These are phyloP conservation scores for Bimastos eiseni DNA, from an alignment of 2,888 invertebrate species.

Conservation along the genomic window DNA sequence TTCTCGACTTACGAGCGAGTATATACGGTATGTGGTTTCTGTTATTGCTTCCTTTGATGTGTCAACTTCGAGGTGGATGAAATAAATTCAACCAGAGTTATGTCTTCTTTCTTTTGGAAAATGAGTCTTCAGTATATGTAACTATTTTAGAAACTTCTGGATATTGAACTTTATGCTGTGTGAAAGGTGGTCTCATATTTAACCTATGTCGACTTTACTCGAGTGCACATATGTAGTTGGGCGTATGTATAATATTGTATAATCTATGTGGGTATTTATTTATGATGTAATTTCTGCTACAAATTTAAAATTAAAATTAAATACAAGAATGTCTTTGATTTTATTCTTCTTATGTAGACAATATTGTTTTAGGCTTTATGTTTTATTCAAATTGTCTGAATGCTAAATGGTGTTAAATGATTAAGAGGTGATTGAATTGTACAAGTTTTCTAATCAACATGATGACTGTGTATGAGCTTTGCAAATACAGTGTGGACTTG, in stretches of 20 bases:
- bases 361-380: neutral
- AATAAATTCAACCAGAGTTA: too few species aligned
- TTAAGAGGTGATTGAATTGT: neutral
- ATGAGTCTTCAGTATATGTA: too few species aligned
- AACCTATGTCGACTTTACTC: neutral
- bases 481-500: neutral
- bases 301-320: neutral
- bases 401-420: neutral
- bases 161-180: too few species aligned
- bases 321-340: neutral
- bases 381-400: neutral
- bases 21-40: too few species aligned
- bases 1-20: too few species aligned
- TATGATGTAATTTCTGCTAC: neutral
- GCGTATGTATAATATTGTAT: too few species aligned
- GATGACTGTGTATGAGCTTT: neutral
- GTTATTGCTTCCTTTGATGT: too few species aligned
- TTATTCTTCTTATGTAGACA: neutral
- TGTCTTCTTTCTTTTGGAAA: too few species aligned
- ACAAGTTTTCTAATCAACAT: neutral
- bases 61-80: too few species aligned
- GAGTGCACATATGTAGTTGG: neutral
- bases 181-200: too few species aligned
- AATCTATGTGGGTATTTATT: constrained; percentile 6
- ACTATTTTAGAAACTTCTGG: too few species aligned